Evolutionary conservation across 1,140 invertebrate genomes (phyloP), one percentile per base, ranked within the genome.

Genomic region (Triops cancriformis): DNA sequence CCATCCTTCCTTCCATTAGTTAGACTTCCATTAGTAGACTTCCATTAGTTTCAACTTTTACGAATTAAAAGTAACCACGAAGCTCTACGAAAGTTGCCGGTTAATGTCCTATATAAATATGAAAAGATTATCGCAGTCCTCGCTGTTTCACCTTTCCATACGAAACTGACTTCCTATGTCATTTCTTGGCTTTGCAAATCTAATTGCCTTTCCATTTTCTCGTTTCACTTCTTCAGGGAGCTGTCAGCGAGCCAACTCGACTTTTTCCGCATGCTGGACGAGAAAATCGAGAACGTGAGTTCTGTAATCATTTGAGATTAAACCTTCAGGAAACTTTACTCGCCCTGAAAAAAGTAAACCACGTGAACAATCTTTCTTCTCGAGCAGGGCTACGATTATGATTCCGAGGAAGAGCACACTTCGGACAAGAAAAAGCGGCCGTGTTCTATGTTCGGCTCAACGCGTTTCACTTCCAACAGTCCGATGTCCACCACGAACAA

Each of bases 201-300:
- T 23, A 64, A 64, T 64, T 12, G 23, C 5, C 23, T 64, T 77
- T 43, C 75, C 42, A 79, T 79, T 80, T 77, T 82, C 81, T 81
- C 81, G 80, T 83, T 75, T 82, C 80, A 80, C 82, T 80, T 82
- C 91, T 90, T 23, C 88, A 94, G 92, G 84, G 92, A 94, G 86
- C 89, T 94, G 83, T 94, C 93, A 73, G 89, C 89, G 78, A 94
- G 93, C 84, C 93, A 94, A 85, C 88, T 93, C 82, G 92, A 94
- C 82, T 95, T 95, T 86, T 95, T 95, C 87, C 92, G 90, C 83
- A 94, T 94, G 92, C 87, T 95, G 80, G 93, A 95, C 83, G 92
- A 94, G 83, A 95, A 94, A 87, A 94, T 95, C 83, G 92, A 94
- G 85, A 91, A 90, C 85, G 93, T 94, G 87, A 89, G 88, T 87